These are phyloP conservation scores for Colletes gigas DNA, from an alignment of 1,140 invertebrate species.

Conservation along the genomic window DNA sequence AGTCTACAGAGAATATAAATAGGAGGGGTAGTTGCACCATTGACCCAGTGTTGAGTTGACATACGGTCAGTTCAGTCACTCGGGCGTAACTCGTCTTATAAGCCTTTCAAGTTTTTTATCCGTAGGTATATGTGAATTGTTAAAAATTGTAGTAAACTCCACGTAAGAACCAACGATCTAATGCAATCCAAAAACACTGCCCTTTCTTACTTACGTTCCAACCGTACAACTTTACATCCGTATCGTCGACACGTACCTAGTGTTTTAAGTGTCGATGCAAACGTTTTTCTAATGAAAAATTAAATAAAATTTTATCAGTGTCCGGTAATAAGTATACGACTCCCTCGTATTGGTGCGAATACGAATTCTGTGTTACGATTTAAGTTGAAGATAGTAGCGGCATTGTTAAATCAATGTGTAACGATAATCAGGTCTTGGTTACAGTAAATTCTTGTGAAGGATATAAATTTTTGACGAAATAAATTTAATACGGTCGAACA, in stretches of 20 bases:
- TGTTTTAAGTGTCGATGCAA: conserved; percentile 23
- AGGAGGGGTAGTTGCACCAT: conserved; percentile 79
- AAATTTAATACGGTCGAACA: conserved; percentile 23
- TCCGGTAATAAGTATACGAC: neutral
- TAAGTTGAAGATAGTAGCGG: neutral
- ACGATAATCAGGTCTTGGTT: conserved; percentile 59
- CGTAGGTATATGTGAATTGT: conserved; percentile 33
- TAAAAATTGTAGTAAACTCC: conserved; percentile 29
- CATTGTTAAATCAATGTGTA: conserved; percentile 54
- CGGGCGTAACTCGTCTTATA: conserved; percentile 29
- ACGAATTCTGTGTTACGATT: neutral
- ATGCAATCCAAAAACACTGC: conserved; percentile 56
- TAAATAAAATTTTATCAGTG: conserved; percentile 6
- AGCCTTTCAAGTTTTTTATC: conserved; percentile 42
- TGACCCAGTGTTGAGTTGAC: conserved; percentile 79
- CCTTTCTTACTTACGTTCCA: conserved; percentile 53
- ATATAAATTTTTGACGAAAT: conserved; percentile 28
- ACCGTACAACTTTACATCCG: conserved; percentile 39
- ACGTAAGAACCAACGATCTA: conserved; percentile 31
- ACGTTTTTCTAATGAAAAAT: conserved; percentile 16
- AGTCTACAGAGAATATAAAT: conserved; percentile 75
- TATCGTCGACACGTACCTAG: conserved; percentile 21
- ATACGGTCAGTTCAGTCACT: conserved; percentile 73
- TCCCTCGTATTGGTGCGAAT: neutral
- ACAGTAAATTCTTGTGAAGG: conserved; percentile 34